These are phyloP conservation scores for Andrena flavipes DNA, from an alignment of 2,888 invertebrate species.

Conservation along the genomic window DNA sequence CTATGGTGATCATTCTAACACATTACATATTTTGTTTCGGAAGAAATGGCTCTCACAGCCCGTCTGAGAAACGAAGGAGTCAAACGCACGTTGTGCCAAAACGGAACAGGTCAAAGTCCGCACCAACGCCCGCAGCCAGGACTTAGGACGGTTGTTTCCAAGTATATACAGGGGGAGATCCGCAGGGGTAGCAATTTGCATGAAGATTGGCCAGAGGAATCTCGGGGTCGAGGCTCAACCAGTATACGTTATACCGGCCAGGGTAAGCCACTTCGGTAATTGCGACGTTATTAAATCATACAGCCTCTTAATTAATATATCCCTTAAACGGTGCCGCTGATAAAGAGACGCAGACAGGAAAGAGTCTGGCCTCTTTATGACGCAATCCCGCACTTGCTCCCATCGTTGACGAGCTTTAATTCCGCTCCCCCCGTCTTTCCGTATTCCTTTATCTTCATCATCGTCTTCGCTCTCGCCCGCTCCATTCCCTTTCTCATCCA, in stretches of 20 bases:
- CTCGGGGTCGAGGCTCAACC: conserved; percentile 27
- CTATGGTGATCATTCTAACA: too few relatives aligned
- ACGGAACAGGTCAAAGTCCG: conserved; percentile 12
- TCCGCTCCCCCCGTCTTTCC: conserved; percentile 42
- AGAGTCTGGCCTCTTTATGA: conserved; percentile 40
- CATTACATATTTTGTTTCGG: background rate
- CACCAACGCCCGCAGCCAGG: conserved; percentile 2
- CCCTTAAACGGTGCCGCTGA: conserved; percentile 52
- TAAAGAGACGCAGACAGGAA: conserved; percentile 51
- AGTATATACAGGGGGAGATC: conserved; percentile 19
- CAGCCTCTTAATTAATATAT: conserved; percentile 72
- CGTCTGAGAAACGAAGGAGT: background rate
- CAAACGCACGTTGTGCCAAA: background rate
- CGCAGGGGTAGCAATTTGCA: conserved; percentile 61
- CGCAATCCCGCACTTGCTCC: conserved; percentile 20
- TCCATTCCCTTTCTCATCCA: conserved; percentile 60
- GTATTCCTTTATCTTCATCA: conserved; percentile 46
- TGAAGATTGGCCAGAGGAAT: conserved; percentile 54
- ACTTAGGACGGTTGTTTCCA: conserved; percentile 43
- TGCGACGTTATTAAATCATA: conserved; percentile 70
- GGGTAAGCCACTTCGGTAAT: conserved; percentile 61
- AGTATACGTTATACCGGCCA: conserved; percentile 33
- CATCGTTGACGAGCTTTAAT: conserved; percentile 61
- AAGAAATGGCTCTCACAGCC: background rate
- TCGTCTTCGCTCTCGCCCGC: conserved; percentile 32